Evolutionary conservation across 2,113 vertebrate genomes (phyloP), one percentile per base, ranked within the genome.

Genomic region (Mustela lutreola): DNA sequence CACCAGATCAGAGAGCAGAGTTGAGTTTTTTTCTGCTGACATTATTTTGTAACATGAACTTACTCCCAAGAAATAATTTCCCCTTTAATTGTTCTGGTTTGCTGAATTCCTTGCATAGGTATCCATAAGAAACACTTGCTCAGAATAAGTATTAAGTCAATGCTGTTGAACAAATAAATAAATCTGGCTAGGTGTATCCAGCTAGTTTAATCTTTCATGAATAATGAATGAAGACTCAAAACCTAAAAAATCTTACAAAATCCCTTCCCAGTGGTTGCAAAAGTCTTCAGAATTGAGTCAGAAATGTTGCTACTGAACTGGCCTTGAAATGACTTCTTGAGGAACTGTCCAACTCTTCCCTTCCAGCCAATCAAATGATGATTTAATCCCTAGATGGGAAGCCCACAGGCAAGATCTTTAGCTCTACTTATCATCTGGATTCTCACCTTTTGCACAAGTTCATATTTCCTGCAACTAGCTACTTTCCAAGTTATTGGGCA

Each of bases 181-280:
- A 86, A 92, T 36, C 79, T 91, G 62, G 50, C 60, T 36, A 96
- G 63, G 88, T 1, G 70, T 83, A 63, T 56, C 58, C 89, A 50
- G 67, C 92, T 81, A 85, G 18, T 67, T 86, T 76, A 73, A 87
- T 70, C 65, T 90, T 95, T 91, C n/a, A 82, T 58, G 63, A 98
- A 85, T 79, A 97, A 96, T 83, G 70, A 97, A 95, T 53, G n/a
- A 96, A 67, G 16, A 92, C 53, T 91, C 53, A 84, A 92, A 93
- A 84, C 14, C 70, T 60, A 50, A 83, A 75, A 53, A 70, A 76
- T 89, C 88, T 76, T 95, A 88, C 21, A 97, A 93, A 88, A 26
- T 92, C 45, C 75, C 50, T 87, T 73, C 10, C 33, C 22, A 36
- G 63, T n/a, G 83, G 58, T 36, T 76, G 33, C 45, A 89, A 95